A percentile compares a stretch with the other conserved stretches of the same genome.
phyloP scores from a whole-genome alignment of 1,140 invertebrate genomes.

The Eulimnadia texana region DNA sequence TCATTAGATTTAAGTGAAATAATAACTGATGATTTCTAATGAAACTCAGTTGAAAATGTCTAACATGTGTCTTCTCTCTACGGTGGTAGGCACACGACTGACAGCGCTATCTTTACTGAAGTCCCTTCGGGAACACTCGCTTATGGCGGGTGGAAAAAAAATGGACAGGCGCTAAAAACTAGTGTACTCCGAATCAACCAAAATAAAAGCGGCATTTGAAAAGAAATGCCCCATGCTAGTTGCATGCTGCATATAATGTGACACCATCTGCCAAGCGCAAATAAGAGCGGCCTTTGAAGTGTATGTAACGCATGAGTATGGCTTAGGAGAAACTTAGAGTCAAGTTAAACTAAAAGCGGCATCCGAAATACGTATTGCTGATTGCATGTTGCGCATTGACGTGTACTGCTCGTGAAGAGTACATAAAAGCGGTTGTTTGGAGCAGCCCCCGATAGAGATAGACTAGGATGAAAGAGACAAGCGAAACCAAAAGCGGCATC shows the following conservation, averaged over 20 bases:
- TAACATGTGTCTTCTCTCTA: not conserved
- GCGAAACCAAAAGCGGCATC: not conserved
- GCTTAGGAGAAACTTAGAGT: not conserved
- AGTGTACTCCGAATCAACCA: not conserved
- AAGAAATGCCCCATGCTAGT: too few species aligned
- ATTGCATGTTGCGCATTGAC: not conserved
- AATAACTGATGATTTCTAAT: not conserved
- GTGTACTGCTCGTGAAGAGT: not conserved
- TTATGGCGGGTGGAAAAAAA: too few species aligned
- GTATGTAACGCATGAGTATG: too few species aligned
- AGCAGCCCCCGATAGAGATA: too few species aligned
- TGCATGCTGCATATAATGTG: too few species aligned
- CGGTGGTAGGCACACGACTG: too few species aligned
- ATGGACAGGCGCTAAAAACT: too few species aligned
- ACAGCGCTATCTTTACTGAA: too few species aligned
- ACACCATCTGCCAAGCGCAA: not conserved
- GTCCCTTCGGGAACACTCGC: too few species aligned
- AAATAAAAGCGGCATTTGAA: not conserved
- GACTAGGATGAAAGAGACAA: too few species aligned
- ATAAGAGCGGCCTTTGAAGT: not conserved
- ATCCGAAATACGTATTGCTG: not conserved
- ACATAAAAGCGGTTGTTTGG: not conserved
- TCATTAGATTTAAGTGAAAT: not conserved
- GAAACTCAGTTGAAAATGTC: too few species aligned
- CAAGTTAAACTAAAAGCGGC: not conserved